Base-by-base conservation (phyloP, 2,888 invertebrate species). In the Xestia ashworthii region DNA sequence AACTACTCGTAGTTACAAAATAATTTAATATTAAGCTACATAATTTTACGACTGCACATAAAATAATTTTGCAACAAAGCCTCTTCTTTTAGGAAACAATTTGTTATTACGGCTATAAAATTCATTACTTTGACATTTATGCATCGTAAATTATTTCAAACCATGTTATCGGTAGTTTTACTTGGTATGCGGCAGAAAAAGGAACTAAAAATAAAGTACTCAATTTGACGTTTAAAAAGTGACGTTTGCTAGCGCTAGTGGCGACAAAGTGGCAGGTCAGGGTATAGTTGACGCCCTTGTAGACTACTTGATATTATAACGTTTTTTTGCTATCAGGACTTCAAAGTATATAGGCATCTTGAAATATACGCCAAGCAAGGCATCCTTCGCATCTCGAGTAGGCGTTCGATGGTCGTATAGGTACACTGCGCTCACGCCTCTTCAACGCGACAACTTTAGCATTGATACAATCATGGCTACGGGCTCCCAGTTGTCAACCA, bases 71-170 rank as follows among this genome's bases (percentile, higher is more conserved):
- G 14, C 19, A 73, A n/a, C 64, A 71, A 53, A 81, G 22, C 80
- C 50, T 65, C n/a, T 32, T n/a, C 32, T 58, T 71, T 80, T 38
- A 22, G 65, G 66, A 84, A 80, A 80, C 76, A 82, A 80, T 76
- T 32, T 71, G 38, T 69, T 78, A 84, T 65, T 66, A 71, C 32
- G 32, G 84, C 60, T 69, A 66, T 82, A 82, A 82, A 80, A 70
- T 69, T 80, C n/a, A 84, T 84, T 75, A 84, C 71, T 66, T 55
- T 58, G 75, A 82, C 84, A 70, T 80, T 74, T 80, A 83, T 55
- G 16, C 41, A 19, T 38, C 64, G 55, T 82, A 80, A 80, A 82
- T 74, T 64, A 83, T 74, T 79, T 19, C 1, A 70, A 79, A 67
- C 60, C 62, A 66, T 73, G 64, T 48, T 53, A 72, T 41, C 41